phyloP scores from a whole-genome alignment of 2,888 invertebrate genomes.

The Drosophila atroscutellata region DNA sequence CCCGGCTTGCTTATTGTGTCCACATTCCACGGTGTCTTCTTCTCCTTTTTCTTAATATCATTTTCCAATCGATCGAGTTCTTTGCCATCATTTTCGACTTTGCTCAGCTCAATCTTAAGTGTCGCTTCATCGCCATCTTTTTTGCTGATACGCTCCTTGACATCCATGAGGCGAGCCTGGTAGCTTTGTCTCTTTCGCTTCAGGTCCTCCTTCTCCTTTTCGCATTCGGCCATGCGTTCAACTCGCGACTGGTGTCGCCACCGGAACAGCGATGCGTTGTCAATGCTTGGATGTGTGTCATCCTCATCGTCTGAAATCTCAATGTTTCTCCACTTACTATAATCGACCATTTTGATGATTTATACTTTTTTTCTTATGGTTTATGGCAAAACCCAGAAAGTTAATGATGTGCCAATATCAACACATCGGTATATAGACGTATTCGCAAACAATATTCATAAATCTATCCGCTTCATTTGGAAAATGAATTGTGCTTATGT shows the following conservation, averaged over 20 bases:
- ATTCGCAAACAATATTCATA: background rate
- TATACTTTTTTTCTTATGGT: no score
- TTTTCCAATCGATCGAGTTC: constrained; percentile 87
- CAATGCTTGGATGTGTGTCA: no score
- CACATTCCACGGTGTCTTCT: constrained; percentile 98
- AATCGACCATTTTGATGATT: no score
- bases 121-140: constrained; percentile 74
- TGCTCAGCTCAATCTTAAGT: constrained; percentile 86
- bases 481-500: background rate
- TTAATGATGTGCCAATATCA: constrained; percentile 30
- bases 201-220: constrained; percentile 85
- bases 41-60: constrained; percentile 91
- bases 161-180: constrained; percentile 88
- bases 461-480: background rate
- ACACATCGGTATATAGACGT: constrained; percentile 12
- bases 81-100: constrained; percentile 89
- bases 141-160: constrained; percentile 86
- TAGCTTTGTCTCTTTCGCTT: constrained; percentile 88
- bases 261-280: no score
- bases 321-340: no score
- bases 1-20: constrained; percentile 99
- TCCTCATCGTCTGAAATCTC: no score
- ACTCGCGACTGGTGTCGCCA: no score
- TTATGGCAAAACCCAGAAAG: constrained; percentile 48
- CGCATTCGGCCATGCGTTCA: no score